Base-by-base conservation (phyloP, 2,888 invertebrate genomes). In the Eupsilia transversa region DNA sequence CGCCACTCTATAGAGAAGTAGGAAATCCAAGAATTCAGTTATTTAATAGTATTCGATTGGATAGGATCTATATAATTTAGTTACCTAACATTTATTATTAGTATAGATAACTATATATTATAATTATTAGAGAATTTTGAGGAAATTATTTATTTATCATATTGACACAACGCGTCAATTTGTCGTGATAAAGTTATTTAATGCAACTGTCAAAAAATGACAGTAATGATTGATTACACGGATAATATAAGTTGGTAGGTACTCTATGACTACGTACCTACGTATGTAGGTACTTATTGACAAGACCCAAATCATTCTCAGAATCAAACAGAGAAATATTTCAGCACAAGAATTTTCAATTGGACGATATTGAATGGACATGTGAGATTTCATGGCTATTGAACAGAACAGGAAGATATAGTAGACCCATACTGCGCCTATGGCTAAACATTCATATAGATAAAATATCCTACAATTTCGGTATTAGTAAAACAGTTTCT, bases 321-420 rank as follows among this genome's bases (percentile, higher is more conserved):
- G 35, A 63, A 14, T 41, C 41, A 57, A 74, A 74, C 7, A 20
- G 17, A 23, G 27, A 30, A 35, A 74, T 59, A 80, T 20, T 81
- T 23, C 1, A 38, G 14, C 23, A 23, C 63, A 27, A 33, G 43
- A 65, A 82, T 52, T 63, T 59, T 63, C 57, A 46, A 54, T 80
- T 38, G 3, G 10, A 35, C 38, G 17, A 54, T 61, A 82, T 75
- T 65, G 7, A 54, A 77, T 59, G 14, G 57, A 46, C 75, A 64
- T 64, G 43, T 30, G 30, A 30, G 27, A 52, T 52, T 52, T 46
- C 30, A 64, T 27, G 52, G 82, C 23, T 46, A 52, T 23, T 38
- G 23, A 27, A 65, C 23, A 6, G 12, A 41, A 27, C 17, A 57
- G 56, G 14, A 33, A 80, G 0, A 41, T 41, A 10, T 7, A 56